phyloP scores from a whole-genome alignment of 2,797 vertebrate genomes.

The Falco peregrinus region DNA sequence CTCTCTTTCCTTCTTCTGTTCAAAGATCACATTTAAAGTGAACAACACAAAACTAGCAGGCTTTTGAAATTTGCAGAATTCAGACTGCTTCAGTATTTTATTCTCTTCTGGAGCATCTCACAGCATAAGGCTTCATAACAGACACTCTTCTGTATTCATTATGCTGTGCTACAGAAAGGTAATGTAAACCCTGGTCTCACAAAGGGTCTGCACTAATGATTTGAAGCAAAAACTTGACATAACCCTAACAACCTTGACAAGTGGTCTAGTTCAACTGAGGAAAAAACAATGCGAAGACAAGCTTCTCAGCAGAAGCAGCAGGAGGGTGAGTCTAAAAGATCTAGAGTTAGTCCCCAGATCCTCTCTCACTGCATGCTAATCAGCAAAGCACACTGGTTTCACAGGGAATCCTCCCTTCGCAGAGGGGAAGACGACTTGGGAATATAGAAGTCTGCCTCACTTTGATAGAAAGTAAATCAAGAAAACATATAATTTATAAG shows the following conservation, averaged over 20 bases:
- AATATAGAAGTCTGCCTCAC: background rate
- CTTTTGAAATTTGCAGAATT: background rate
- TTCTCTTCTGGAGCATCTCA: background rate
- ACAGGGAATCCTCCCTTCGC: background rate
- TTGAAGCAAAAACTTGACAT: background rate
- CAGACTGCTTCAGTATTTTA: background rate
- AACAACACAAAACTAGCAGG: background rate
- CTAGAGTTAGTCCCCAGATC: background rate
- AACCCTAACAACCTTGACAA: background rate
- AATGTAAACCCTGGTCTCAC: background rate
- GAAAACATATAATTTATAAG: background rate
- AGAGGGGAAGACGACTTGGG: background rate
- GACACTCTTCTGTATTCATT: background rate
- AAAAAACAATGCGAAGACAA: background rate
- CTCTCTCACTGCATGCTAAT: background rate
- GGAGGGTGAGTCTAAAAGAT: rapidly evolving
- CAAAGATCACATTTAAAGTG: background rate
- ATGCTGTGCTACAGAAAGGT: background rate
- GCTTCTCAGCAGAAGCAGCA: background rate
- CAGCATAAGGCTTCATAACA: background rate
- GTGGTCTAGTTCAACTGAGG: background rate
- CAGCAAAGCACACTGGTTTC: background rate
- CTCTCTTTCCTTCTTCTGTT: background rate
- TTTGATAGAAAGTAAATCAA: background rate
- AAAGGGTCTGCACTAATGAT: background rate